These are phyloP conservation scores for Heliconius eleuchia DNA, from an alignment of 1,140 invertebrate species.

Conservation along the genomic window DNA sequence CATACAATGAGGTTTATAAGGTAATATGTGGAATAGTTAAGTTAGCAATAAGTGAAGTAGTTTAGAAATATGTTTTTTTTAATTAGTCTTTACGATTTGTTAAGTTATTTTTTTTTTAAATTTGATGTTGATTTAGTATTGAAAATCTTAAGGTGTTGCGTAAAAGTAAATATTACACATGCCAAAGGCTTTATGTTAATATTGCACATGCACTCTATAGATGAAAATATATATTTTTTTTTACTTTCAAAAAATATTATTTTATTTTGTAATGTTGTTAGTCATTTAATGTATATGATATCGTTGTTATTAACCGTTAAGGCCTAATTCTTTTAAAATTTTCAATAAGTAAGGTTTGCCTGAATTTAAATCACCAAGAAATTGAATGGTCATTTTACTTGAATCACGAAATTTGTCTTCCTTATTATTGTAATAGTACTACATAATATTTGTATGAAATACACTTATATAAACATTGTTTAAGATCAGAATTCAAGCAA, in stretches of 20 bases:
- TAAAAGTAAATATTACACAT: slow-evolving; percentile 8
- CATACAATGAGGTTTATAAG: slow-evolving; percentile 5
- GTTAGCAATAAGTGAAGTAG: neutral
- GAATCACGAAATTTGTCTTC: neutral
- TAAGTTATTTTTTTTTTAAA: neutral
- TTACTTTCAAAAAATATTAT: neutral
- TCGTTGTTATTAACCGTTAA: neutral
- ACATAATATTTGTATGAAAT: neutral
- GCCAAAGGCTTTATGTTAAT: slow-evolving; percentile 3
- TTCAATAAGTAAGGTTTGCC: neutral
- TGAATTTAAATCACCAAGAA: neutral
- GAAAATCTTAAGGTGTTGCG: neutral
- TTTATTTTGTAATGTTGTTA: neutral
- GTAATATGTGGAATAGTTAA: neutral
- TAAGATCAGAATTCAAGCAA: slow-evolving; percentile 18
- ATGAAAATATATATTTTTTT: neutral
- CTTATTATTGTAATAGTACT: slow-evolving; percentile 3
- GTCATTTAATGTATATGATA: neutral
- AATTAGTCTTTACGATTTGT: neutral
- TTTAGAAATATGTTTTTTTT: neutral
- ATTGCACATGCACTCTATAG: slow-evolving; percentile 18
- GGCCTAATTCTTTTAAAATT: neutral
- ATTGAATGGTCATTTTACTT: neutral
- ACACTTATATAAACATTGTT: neutral
- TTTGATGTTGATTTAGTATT: neutral